Percentiles rank a stretch among this genome's conserved stretches.
These are phyloP conservation scores for Etheostoma nigrum DNA, from an alignment of 2,797 vertebrate species.

Conservation along the genomic window DNA sequence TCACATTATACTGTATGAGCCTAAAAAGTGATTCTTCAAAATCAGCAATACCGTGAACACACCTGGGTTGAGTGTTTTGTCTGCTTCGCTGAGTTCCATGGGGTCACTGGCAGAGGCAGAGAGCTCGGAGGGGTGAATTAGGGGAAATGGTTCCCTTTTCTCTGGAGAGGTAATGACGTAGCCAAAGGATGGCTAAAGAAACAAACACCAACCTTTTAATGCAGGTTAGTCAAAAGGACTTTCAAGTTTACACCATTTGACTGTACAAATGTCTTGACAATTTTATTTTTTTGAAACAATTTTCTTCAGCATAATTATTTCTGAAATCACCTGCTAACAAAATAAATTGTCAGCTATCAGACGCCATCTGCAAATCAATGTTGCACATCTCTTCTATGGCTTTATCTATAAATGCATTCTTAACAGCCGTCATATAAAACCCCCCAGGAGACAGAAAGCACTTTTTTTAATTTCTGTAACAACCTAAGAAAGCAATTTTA, in stretches of 20 bases:
- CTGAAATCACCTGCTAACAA: background rate
- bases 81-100: constrained; percentile 71
- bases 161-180: constrained; percentile 96
- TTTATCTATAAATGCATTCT: background rate
- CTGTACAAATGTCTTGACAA: background rate
- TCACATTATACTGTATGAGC: background rate
- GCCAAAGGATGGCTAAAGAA: constrained; percentile 94
- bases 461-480: background rate
- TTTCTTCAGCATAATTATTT: background rate
- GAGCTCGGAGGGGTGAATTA: constrained; percentile 87
- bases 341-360: background rate
- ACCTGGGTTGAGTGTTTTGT: constrained; percentile 88
- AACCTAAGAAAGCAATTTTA: constrained; percentile 20
- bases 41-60: constrained; percentile 23
- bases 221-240: background rate
- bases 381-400: background rate
- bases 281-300: background rate
- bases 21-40: background rate
- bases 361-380: background rate
- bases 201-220: constrained; percentile 10
- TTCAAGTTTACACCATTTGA: background rate
- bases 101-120: constrained; percentile 48
- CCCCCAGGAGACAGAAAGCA: background rate
- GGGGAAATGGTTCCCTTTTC: constrained; percentile 91
- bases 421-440: background rate